Evolutionary conservation across 2,797 vertebrate species (phyloP).

Genomic region (Poeciliopsis presidionis): DNA sequence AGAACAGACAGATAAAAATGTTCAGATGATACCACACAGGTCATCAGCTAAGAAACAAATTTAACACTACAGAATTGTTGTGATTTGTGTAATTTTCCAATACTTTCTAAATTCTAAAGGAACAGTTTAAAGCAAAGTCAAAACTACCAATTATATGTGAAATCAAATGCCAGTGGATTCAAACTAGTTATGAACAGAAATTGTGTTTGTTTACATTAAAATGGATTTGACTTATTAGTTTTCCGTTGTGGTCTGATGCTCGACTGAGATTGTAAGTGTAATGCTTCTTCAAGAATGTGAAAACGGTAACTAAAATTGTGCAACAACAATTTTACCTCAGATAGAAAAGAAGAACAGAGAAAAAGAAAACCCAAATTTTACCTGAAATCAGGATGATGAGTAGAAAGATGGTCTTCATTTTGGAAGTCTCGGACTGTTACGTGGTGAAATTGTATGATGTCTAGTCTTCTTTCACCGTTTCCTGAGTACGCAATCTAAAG

Average conservation of each 20-base stretch:
- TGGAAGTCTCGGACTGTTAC: neutral
- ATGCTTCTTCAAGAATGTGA: neutral
- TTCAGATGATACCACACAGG: neutral
- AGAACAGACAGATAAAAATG: neutral
- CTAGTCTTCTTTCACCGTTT: constrained; percentile 1
- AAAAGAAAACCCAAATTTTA: constrained; percentile 16
- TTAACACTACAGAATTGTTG: neutral
- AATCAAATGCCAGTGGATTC: neutral
- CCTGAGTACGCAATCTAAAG: neutral
- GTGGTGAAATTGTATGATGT: neutral
- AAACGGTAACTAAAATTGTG: neutral
- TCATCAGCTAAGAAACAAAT: neutral
- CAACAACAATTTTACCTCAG: neutral
- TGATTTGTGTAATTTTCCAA: neutral
- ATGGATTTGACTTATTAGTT: neutral
- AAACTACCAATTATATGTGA: neutral
- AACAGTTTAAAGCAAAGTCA: neutral
- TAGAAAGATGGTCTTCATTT: constrained; percentile 8
- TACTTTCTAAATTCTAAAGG: neutral
- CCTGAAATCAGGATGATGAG: constrained; percentile 41
- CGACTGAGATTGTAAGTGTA: neutral
- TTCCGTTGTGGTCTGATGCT: neutral
- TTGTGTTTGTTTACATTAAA: neutral
- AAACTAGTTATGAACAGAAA: neutral
- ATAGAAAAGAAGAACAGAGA: neutral